These are phyloP conservation scores for Aplodontia rufa DNA, from an alignment of 2,113 vertebrate species.

Conservation along the genomic window DNA sequence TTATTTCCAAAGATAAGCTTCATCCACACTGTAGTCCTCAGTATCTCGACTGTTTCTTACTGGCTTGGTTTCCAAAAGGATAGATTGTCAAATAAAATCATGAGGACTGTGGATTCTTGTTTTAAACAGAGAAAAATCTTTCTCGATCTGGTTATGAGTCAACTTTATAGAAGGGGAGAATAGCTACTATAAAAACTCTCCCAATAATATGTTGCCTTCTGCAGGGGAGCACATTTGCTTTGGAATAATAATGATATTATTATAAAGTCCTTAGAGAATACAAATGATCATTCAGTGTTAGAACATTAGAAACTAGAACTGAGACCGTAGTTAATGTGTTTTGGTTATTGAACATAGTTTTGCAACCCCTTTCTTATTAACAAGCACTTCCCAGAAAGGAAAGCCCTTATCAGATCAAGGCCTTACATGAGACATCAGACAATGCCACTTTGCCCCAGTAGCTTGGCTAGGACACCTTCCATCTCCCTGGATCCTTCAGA, in stretches of 20 bases:
- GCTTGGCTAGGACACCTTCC: not conserved
- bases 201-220: not conserved
- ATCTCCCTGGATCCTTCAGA: not conserved
- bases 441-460: not conserved
- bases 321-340: not conserved
- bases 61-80: not conserved
- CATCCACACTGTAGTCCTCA: not conserved
- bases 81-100: not conserved
- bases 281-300: not conserved
- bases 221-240: not conserved
- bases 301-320: not conserved
- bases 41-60: not conserved
- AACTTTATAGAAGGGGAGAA: not conserved
- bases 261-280: not conserved
- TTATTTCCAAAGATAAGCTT: constrained; percentile 21
- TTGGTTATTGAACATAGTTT: constrained; percentile 10
- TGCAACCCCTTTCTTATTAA: not conserved
- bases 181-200: not conserved
- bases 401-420: not conserved
- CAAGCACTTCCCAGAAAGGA: not conserved
- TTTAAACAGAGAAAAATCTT: not conserved
- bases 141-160: not conserved
- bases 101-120: not conserved
- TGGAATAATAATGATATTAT: not conserved
- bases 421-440: not conserved